Evolutionary conservation across 2,888 invertebrate species (phyloP).

Genomic region (Cloeon dipterum): DNA sequence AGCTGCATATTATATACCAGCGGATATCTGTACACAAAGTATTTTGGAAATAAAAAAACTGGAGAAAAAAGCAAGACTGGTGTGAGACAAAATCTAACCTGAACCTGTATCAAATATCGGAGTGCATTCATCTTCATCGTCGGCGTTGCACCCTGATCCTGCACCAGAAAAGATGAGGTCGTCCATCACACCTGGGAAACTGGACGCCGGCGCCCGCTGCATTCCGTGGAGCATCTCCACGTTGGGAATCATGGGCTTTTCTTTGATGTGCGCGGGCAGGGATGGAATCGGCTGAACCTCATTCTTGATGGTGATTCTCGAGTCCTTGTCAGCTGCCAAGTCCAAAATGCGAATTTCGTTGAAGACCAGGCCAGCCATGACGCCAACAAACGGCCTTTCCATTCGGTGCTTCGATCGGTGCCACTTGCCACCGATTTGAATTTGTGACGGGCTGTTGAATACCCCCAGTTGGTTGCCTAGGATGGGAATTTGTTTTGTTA

Average conservation of each 20-base stretch:
- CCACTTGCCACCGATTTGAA: conserved; percentile 72
- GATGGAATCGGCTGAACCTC: conserved; percentile 35
- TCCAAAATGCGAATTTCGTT: conserved; percentile 70
- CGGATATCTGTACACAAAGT: background rate
- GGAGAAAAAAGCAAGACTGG: background rate
- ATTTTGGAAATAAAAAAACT: background rate
- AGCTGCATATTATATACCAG: no score
- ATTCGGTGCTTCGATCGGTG: conserved; percentile 41
- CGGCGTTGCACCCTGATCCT: conserved; percentile 73
- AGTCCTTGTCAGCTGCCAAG: conserved; percentile 60
- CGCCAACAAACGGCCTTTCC: conserved; percentile 63
- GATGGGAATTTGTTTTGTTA: conserved; percentile 10
- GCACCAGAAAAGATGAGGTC: conserved; percentile 83
- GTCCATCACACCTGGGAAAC: conserved; percentile 48
- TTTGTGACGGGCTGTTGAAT: conserved; percentile 77
- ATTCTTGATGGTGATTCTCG: conserved; percentile 51
- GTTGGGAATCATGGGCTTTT: conserved; percentile 23
- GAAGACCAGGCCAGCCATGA: conserved; percentile 71
- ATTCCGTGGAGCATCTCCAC: conserved; percentile 56
- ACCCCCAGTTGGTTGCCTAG: conserved; percentile 61
- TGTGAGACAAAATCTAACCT: conserved; percentile 19
- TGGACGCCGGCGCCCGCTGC: conserved; percentile 79
- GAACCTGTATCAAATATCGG: conserved; percentile 63
- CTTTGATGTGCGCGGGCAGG: conserved; percentile 19
- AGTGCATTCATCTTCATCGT: conserved; percentile 73